Evolutionary conservation across 1,140 invertebrate species (phyloP), one percentile per base, ranked within the genome.

Genomic region (Euwallacea similis): DNA sequence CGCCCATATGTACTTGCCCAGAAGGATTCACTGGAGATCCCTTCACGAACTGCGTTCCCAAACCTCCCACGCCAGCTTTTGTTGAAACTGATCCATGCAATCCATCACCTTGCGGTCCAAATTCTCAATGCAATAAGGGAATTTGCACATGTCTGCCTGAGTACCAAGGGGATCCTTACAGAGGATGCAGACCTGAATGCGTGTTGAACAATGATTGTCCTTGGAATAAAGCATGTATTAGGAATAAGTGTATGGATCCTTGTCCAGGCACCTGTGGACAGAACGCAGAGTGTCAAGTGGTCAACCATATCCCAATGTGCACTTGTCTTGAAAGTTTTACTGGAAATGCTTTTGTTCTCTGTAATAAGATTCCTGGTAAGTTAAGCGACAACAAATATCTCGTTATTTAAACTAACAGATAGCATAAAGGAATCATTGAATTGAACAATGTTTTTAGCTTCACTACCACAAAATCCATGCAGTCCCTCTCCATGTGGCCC

Each of bases 181-280:
- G 83, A 69, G 91, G 92, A 72, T 92, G 90, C 80, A 83, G 90
- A 73, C 90, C 90, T 42, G 90, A 92, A 83, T 92, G 90, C 82
- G 86, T 89, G 46, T 77, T 90, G 74, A 89, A 88, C 76, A 85
- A 85, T 47, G 89, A 91, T 76, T 88, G 90, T 81, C 81, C 83
- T 41, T 84, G 83, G 86, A 62, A 90, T 71, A 86, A 87, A 75
- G 87, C 90, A 11, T 93, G 91, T 76, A 81, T 88, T 53, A 85
- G 86, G 75, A 85, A 89, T 73, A 90, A 89, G 83, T 93, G 91
- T 82, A 82, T 80, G 46, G 87, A 93, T 81, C 91, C 91, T 10
- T 93, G 91, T 76, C 82, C 86, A 21, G 90, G 88, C 62, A 86
- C 88, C 6, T 93, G 92, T 78, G 91, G 91, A 59, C 81, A 86